Base-by-base conservation (phyloP, 2,113 vertebrate species). In the Cheirogaleus medius region DNA sequence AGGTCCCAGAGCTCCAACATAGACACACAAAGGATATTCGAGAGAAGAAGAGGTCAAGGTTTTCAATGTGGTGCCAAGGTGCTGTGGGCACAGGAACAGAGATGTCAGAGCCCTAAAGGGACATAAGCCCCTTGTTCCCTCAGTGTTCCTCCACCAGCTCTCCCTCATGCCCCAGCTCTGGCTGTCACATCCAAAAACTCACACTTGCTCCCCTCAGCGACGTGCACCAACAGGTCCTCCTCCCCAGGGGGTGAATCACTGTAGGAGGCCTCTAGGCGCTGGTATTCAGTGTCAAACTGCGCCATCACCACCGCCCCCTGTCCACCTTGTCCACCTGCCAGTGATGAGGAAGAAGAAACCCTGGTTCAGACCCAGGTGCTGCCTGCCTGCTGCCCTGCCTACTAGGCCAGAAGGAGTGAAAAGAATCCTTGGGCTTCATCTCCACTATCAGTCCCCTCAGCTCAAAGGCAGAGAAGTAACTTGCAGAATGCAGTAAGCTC, bases 61-160 rank as follows among this genome's bases (percentile, higher is more conserved):
- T 99, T 98, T 99, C 99, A 58, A 99, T 99, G 98, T 99, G 99
- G 97, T 99, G 99, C 99, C 99, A 99, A 0, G 99, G 99, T 94
- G 99, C 99, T 99, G 98, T 54, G 83, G 91, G 60, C 66, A 95
- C 42, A 97, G 74, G 71, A 91, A 71, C 11, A 97, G 78, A 90
- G 37, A 96, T 20, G 81, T 98, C 77, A 97, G 88, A 90, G 25
- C 12, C 39, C 84, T 25, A 5, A 84, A 84, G 97, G 49, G 90
- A 34, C 14, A 23, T 4, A 27, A 56, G n/a, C 54, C 77, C 87
- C 68, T 52, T 8, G 32, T n/a, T 68, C 92, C 81, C 63, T 44
- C 68, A n/a, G 5, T 1, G 21, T 29, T 23, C 64, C 27, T 42
- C 56, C 42, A 68, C 20, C 49, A 60, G 32, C 27, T 39, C 29